Evolutionary conservation across 1,140 invertebrate genomes (phyloP).

Genomic region (Hylyphantes graminicola): DNA sequence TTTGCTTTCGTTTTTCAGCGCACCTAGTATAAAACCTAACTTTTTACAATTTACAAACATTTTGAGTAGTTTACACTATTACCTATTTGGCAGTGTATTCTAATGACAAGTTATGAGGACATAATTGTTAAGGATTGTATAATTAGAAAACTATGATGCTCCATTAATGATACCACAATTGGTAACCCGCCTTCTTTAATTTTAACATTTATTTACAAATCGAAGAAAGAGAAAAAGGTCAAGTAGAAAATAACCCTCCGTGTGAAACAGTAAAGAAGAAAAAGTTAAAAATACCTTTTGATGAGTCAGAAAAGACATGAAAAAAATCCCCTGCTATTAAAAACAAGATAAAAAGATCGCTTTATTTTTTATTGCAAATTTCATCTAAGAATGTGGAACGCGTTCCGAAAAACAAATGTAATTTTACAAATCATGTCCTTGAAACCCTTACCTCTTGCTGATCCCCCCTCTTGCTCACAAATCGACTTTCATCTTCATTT

Average conservation of each 20-base stretch:
- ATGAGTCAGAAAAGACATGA: background rate
- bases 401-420: slow-evolving; percentile 5
- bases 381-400: slow-evolving; percentile 24
- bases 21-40: too few species aligned
- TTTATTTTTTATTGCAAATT: slow-evolving; percentile 22
- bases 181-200: background rate
- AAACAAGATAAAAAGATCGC: slow-evolving; percentile 21
- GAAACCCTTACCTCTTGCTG: slow-evolving; percentile 15
- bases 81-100: too few species aligned
- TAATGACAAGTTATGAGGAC: too few species aligned
- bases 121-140: too few species aligned
- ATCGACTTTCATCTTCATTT: too few species aligned
- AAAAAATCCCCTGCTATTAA: slow-evolving; percentile 16
- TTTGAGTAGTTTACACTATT: too few species aligned
- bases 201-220: background rate
- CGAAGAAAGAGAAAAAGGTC: background rate
- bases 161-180: background rate
- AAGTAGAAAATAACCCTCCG: slow-evolving; percentile 10
- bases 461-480: too few species aligned
- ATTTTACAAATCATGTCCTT: slow-evolving; percentile 33
- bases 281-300: slow-evolving; percentile 3
- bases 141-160: too few species aligned
- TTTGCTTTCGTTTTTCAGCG: too few species aligned
- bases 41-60: too few species aligned
- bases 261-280: background rate